Evolutionary conservation across 2,113 vertebrate genomes (phyloP).

Genomic region (Leucopsar rothschildi): DNA sequence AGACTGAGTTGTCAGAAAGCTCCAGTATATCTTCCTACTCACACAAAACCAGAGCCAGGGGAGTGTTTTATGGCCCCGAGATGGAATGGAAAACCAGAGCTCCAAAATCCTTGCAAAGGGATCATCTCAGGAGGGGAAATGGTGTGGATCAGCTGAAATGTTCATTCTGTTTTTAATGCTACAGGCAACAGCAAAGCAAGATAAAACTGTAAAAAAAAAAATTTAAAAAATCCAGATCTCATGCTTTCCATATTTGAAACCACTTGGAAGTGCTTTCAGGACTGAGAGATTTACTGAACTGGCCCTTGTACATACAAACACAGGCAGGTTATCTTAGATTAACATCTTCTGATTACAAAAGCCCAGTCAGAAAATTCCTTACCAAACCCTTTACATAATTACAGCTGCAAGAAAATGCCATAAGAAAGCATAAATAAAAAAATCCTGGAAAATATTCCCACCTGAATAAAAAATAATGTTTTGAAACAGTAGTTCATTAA

Average conservation of each 20-base stretch:
- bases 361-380: background rate
- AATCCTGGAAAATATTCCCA: background rate
- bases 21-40: background rate
- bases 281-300: background rate
- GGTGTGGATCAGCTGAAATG: background rate
- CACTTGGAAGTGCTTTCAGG: background rate
- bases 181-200: background rate
- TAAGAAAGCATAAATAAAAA: background rate
- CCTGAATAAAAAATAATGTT: background rate
- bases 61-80: background rate
- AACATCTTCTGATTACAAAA: background rate
- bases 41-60: background rate
- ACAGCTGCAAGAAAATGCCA: background rate
- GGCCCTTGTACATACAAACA: background rate
- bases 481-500: background rate
- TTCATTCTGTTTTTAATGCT: background rate
- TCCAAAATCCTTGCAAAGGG: background rate
- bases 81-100: constrained; percentile 29
- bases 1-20: background rate
- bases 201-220: background rate
- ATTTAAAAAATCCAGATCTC: background rate
- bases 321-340: background rate
- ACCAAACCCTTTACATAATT: background rate
- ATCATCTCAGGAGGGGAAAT: background rate
- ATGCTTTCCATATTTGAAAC: background rate